phyloP scores from a whole-genome alignment of 37 sponge, comb jelly and placozoan genomes.

The Chondrilla cf. caribensis region DNA sequence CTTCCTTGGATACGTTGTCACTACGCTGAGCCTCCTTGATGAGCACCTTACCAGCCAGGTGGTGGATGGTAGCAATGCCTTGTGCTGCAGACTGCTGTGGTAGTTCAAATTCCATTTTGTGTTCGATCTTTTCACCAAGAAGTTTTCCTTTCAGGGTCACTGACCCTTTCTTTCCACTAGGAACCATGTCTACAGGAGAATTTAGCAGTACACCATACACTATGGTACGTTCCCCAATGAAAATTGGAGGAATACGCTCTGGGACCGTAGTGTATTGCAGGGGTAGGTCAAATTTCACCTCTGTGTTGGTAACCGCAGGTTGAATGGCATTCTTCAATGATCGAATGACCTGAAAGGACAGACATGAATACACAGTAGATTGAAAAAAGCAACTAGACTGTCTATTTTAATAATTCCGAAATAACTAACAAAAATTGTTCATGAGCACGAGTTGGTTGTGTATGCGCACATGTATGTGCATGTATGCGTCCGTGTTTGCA shows the following conservation, averaged over 20 bases:
- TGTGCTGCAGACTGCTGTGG: not conserved
- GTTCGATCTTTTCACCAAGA: constrained; percentile 20
- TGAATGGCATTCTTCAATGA: constrained; percentile 29
- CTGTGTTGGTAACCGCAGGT: constrained; percentile 9
- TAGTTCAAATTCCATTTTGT: constrained; percentile 21
- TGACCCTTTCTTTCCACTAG: not conserved
- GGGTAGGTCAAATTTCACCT: constrained; percentile 6
- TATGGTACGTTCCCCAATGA: constrained; percentile 49
- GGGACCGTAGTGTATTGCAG: constrained; percentile 32
- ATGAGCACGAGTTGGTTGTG: too few species aligned
- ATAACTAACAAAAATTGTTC: too few species aligned
- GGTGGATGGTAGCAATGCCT: constrained; percentile 30
- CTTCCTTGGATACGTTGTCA: not conserved
- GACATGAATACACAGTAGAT: too few species aligned
- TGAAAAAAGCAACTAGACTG: too few species aligned
- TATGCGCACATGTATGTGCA: too few species aligned
- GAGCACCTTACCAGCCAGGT: constrained; percentile 38
- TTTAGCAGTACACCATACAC: constrained; percentile 43
- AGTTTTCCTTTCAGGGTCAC: constrained; percentile 30
- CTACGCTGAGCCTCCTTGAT: constrained; percentile 11
- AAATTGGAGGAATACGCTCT: constrained; percentile 32
- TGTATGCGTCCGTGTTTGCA: too few species aligned
- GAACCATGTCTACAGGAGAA: not conserved
- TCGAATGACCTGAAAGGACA: constrained; percentile 7
- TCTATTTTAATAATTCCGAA: too few species aligned